Base-by-base conservation (phyloP, 2,113 vertebrate genomes). In the Anser cygnoides region DNA sequence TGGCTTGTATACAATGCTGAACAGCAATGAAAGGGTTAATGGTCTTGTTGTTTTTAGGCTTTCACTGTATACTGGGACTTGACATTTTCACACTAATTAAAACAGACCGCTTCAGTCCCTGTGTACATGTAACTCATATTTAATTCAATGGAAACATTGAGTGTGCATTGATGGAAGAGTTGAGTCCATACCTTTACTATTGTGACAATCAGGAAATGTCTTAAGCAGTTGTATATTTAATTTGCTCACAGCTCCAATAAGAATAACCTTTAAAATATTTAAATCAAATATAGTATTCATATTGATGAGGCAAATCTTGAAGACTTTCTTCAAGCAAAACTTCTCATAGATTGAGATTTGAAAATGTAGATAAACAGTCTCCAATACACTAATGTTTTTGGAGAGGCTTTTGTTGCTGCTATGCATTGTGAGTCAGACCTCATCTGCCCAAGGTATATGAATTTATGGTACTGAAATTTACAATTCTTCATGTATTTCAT, bases 71-170 rank as follows among this genome's bases (percentile, higher is more conserved):
- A 92, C 61, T 86, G 61, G 54, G 85, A 89, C 85, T 78, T 97
- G 95, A 95, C 94, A 95, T 96, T 97, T 97, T 89, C 95, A 78
- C 85, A 78, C 83, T 96, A 96, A 96, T 97, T 96, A 95, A 94
- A 96, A 44, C 85, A 87, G 94, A 52, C 72, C 95, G 68, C 26
- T 63, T 88, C 39, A 35, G 88, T 96, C 85, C 76, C 88, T 88
- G 54, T 92, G 94, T 90, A 84, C 93, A 95, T 94, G 93, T 90
- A 95, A 92, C 90, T 96, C 93, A 94, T 96, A 96, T 97, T 96
- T 97, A 96, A 97, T 95, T 97, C 93, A 97, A 94, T 87, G 86
- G 76, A 90, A 96, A 86, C 2, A 0, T 89, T 96, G 85, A 84
- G 39, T 44, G 65, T 72, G 43, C 46, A 16, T 61, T 74, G 88